Conservation (phyloP, 2,797 vertebrate species). For the Helarctos malayanus region DNA sequence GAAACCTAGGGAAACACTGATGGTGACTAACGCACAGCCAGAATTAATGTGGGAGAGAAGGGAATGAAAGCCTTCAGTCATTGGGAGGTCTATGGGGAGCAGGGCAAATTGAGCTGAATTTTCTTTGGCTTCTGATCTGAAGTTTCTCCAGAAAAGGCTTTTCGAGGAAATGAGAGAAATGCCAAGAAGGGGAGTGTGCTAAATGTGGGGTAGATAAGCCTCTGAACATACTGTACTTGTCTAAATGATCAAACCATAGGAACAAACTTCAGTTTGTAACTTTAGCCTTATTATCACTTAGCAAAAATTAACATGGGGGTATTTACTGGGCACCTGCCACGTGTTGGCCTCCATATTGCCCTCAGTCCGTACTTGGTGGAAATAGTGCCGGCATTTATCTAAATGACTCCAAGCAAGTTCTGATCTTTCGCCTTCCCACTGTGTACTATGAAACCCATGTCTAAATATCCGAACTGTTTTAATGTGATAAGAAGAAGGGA, state of each 20-base stretch:
- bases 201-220: conserved; percentile 78
- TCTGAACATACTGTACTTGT: conserved; percentile 68
- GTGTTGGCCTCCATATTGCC: not conserved
- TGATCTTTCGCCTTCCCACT: not conserved
- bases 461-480: not conserved
- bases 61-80: conserved; percentile 84
- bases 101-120: conserved; percentile 84
- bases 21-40: conserved; percentile 44
- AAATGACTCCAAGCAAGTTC: conserved; percentile 53
- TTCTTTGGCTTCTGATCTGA: conserved; percentile 85
- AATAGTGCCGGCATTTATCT: conserved; percentile 31
- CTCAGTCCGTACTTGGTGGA: not conserved
- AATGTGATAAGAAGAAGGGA: not conserved
- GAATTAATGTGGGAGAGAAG: conserved; percentile 75
- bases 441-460: not conserved
- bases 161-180: conserved; percentile 86
- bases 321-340: not conserved
- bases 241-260: conserved; percentile 41
- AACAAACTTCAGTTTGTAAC: conserved; percentile 55
- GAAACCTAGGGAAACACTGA: conserved; percentile 56
- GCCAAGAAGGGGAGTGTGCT: conserved; percentile 78
- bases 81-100: conserved; percentile 73
- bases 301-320: conserved; percentile 41
- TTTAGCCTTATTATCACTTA: conserved; percentile 60
- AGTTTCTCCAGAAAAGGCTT: conserved; percentile 84